Evolutionary conservation across 2,797 vertebrate genomes (phyloP), one percentile per base, ranked within the genome.

Genomic region (Moxostoma hubbsi): DNA sequence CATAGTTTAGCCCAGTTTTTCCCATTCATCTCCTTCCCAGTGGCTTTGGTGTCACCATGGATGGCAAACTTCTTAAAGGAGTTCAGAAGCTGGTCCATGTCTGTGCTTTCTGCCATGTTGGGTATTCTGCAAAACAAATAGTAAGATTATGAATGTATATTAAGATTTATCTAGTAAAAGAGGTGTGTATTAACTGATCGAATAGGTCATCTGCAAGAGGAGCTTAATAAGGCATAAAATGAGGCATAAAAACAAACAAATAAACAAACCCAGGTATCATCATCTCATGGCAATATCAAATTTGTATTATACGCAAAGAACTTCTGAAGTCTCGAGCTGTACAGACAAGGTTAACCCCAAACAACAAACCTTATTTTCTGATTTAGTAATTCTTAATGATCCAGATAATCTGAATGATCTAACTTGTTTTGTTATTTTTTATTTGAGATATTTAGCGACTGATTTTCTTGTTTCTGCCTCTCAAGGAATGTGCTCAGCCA

Each of bases 1-100:
- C 97, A 99, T n/a, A 99, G 92, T 85, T 99, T 99, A 86, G 96
- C 96, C 97, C 97, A 99, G 92, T 98, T 98, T 90, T 98, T 98
- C 70, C 97, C 97, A 0, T 96, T 98, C 90, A 99, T 91, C 89
- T 98, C 97, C 57, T 95, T 95, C 13, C 97, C 97, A 0, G 93
- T 94, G 0, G 96, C 97, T 87, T 97, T 97, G 63, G 95, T 93
- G 90, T 98, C 97, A 0, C 97, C 97, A 0, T 98, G 96, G 83
- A 98, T 83, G 10, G 97, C 95, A 6, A 99, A 99, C 86, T 93
- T 97, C 86, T 92, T 94, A 85, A 98, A 99, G 57, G 97, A 93
- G 16, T 85, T 87, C 36, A 95, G 93, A 84, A 99, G 93, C 57
- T 93, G 85, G 0, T 94, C 94, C 85, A 95, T 24, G 63, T 96